Percentiles rank a stretch among this genome's conserved stretches.
Conservation (phyloP, 53 echinoderm and acorn worm species). For the Henricia sp. region DNA sequence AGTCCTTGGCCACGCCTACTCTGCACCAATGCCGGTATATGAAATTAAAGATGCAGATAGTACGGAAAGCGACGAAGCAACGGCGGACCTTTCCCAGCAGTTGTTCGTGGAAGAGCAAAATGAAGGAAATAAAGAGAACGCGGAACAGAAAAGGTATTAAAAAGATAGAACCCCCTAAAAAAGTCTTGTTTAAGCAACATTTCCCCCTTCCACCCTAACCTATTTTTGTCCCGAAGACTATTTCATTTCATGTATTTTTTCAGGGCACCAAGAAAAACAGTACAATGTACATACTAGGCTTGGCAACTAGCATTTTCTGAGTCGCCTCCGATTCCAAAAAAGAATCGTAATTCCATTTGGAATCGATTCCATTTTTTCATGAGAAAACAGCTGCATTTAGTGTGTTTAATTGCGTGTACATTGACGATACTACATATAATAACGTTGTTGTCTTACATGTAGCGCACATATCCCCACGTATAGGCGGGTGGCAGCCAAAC, state of each 20-base stretch:
- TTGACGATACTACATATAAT: too few relatives aligned
- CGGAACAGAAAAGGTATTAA: background rate
- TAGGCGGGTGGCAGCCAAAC: too few relatives aligned
- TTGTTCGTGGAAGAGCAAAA: constrained; percentile 24
- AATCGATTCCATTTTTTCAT: too few relatives aligned
- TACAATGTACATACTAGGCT: too few relatives aligned
- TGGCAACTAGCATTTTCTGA: too few relatives aligned
- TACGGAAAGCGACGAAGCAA: constrained; percentile 10
- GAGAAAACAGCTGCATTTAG: too few relatives aligned
- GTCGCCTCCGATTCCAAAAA: too few relatives aligned
- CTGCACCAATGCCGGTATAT: background rate
- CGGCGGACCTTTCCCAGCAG: background rate
- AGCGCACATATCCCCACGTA: too few relatives aligned
- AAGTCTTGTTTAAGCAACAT: background rate
- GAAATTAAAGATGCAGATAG: constrained; percentile 10
- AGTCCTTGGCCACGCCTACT: background rate
- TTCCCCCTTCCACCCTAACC: background rate
- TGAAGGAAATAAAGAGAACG: constrained; percentile 29
- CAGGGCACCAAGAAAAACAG: too few relatives aligned
- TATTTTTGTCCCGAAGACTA: background rate
- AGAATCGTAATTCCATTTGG: too few relatives aligned
- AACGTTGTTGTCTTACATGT: too few relatives aligned
- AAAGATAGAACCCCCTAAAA: background rate
- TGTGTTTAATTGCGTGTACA: too few relatives aligned
- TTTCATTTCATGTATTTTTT: background rate